Base-by-base conservation (phyloP, 1,140 invertebrate species). In the Diachasma alloeum region DNA sequence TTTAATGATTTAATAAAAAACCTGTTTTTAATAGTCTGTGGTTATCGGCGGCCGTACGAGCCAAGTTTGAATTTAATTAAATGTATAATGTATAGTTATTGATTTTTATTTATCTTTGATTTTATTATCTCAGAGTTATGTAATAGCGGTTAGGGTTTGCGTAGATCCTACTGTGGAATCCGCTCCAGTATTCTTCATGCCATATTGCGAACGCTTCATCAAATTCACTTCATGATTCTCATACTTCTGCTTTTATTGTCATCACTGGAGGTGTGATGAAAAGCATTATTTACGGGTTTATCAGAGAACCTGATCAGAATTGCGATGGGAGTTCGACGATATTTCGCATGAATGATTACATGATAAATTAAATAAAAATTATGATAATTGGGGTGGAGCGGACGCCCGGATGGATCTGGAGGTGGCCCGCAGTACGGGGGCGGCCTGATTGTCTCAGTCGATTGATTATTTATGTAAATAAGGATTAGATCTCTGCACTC, bases 401-500 rank as follows among this genome's bases (percentile, higher is more conserved):
- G 84, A 84, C 78, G 81, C 77, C 85, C 83, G 81, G 85, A 86
- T 82, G 74, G 82, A 83, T 86, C 81, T 79, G 80, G 84, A 83
- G 87, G 87, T 89, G 87, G 88, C 85, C 86, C 86, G 88, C 87
- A 87, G 84, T 89, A 87, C 88, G 87, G 87, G 85, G 86, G 87
- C 87, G 83, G 87, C 88, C 87, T 88, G 87, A 88, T 87, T 88
- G 63, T 79, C 85, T 81, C 78, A 80, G 80, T 84, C 81, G 83
- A 82, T 85, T 88, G 85, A 84, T 89, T 87, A 87, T 83, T 85
- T 78, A 76, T 76, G 42, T 76, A 0, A 76, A 76, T 36, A 76
- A 75, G 19, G 73, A 74, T 70, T 74, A 70, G 68, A 74, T 19
- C 19, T 17, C 67, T 19, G 24, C 31, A 42, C 63, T 53, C 70